Percentiles rank a stretch among this genome's conserved stretches.
phyloP scores from a whole-genome alignment of 2,888 invertebrate species.

The Mythimna impura region DNA sequence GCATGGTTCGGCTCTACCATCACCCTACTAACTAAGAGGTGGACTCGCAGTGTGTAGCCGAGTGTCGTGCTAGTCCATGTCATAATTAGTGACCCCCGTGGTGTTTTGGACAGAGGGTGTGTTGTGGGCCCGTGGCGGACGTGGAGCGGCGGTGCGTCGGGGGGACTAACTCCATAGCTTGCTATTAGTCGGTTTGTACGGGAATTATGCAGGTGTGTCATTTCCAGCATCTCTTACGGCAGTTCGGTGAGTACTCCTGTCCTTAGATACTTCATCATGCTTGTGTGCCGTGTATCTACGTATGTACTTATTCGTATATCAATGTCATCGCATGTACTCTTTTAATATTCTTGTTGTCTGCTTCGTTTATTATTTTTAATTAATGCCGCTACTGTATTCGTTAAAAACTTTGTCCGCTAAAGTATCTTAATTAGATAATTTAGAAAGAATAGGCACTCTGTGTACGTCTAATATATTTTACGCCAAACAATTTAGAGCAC shows the following conservation, averaged over 20 bases:
- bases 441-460: conserved; percentile 34
- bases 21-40: conserved; percentile 74
- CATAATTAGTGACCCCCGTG: conserved; percentile 84
- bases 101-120: conserved; percentile 89
- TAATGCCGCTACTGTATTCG: conserved; percentile 56
- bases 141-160: conserved; percentile 77
- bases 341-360: conserved; percentile 49
- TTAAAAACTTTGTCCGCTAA: conserved; percentile 48
- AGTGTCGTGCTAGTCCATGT: conserved; percentile 78
- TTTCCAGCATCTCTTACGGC: conserved; percentile 90
- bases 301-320: conserved; percentile 46
- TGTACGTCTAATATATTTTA: conserved; percentile 31
- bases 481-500: conserved; percentile 34
- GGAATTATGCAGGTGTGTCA: conserved; percentile 91
- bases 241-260: conserved; percentile 87
- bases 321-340: conserved; percentile 59
- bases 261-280: conserved; percentile 64
- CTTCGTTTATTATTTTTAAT: conserved; percentile 65
- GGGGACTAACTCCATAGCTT: conserved; percentile 81
- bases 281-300: conserved; percentile 57
- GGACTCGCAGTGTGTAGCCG: conserved; percentile 67
- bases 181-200: conserved; percentile 83
- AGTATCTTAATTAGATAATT: conserved; percentile 47
- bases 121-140: conserved; percentile 79
- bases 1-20: conserved; percentile 82